Percentiles rank a stretch among this genome's conserved stretches.
Conservation (phyloP, 2,113 vertebrate species). For the Carassius auratus region DNA sequence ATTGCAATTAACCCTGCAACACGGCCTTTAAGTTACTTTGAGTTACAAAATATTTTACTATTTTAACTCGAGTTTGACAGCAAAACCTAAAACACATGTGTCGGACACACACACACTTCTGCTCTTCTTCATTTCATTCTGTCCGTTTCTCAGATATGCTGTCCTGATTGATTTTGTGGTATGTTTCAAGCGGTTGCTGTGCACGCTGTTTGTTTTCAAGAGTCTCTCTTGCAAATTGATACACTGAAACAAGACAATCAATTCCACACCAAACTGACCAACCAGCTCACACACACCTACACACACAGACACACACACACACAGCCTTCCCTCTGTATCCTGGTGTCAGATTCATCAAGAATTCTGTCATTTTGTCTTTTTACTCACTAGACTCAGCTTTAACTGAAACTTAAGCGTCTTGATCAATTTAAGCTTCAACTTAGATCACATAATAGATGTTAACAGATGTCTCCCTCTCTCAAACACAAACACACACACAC, state of each 20-base stretch:
- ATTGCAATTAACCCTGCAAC: no score
- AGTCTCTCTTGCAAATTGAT: constrained; percentile 51
- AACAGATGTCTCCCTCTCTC: background rate
- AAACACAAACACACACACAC: background rate
- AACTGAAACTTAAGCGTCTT: background rate
- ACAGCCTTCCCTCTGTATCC: background rate
- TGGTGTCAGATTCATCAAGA: background rate
- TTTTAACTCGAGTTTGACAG: background rate
- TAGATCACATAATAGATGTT: background rate
- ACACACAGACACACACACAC: background rate
- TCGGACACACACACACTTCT: constrained; percentile 14
- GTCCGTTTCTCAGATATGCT: background rate
- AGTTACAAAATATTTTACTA: background rate
- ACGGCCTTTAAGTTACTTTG: background rate
- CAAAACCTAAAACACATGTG: constrained; percentile 4
- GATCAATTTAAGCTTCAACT: background rate
- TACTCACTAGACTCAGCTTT: background rate
- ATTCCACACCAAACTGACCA: constrained; percentile 37
- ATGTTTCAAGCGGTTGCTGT: constrained; percentile 35
- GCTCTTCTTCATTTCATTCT: background rate
- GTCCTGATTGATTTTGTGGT: constrained; percentile 48
- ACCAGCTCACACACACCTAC: background rate
- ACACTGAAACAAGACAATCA: constrained; percentile 50
- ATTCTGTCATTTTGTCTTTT: background rate
- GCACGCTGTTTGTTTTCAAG: constrained; percentile 41